Evolutionary conservation across 2,797 vertebrate genomes (phyloP).

Genomic region (Galagoides demidoff): DNA sequence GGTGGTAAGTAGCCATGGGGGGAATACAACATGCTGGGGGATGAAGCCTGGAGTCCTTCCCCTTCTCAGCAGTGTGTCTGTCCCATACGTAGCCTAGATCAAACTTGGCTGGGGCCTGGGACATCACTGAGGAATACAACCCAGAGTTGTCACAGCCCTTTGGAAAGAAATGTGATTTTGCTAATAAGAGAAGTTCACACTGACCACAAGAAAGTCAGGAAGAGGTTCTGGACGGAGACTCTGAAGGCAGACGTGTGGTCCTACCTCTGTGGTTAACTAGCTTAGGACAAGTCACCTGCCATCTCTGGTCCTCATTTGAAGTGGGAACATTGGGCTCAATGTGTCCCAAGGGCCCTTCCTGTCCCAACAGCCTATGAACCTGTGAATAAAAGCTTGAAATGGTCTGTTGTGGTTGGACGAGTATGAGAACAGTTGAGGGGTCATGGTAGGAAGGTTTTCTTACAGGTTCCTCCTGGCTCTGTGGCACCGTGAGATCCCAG

Average conservation of each 20-base stretch:
- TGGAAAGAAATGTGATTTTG: not conserved
- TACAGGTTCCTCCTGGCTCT: not conserved
- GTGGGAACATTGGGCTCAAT: not conserved
- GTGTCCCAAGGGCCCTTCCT: not conserved
- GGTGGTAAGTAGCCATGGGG: not conserved
- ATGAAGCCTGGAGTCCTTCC: not conserved
- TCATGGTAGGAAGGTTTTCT: slow-evolving; percentile 59
- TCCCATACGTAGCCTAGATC: not conserved
- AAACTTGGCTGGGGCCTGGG: rapidly evolving
- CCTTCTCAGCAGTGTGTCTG: not conserved
- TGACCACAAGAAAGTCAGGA: not conserved
- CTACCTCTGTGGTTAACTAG: not conserved
- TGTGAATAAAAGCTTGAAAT: not conserved
- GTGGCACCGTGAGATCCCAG: slow-evolving; percentile 40
- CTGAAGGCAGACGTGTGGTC: not conserved
- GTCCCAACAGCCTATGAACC: not conserved
- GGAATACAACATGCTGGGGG: not conserved
- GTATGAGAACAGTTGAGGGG: not conserved
- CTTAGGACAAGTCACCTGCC: not conserved
- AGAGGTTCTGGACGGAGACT: not conserved
- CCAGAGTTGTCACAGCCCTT: not conserved
- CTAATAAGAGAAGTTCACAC: not conserved
- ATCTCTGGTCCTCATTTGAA: not conserved
- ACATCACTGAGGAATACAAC: not conserved
- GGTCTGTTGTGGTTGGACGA: not conserved